Evolutionary conservation across 2,113 vertebrate genomes (phyloP), one percentile per base, ranked within the genome.

Genomic region (Pipra filicauda): DNA sequence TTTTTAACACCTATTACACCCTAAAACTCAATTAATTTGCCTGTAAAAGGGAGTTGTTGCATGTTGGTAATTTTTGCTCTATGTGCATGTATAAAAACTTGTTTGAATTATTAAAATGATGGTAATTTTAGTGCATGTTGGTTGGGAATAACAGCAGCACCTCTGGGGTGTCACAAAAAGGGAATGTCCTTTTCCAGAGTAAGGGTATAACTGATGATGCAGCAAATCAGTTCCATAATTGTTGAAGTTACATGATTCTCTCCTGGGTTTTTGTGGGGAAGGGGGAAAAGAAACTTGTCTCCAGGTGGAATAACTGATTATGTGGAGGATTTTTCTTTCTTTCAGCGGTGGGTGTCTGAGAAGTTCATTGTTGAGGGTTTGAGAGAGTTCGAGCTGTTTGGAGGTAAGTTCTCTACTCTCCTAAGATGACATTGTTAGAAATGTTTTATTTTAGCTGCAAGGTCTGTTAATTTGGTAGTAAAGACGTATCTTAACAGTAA

Each of bases 291-390:
- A 92, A 84, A 46, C 62, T 82, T 71, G 9, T 77, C 66, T 94
- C 48, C 76, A 7, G 73, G 26, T 90, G 78, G 92, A 96, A 49
- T 96, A 92, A 85, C 85, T 96, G 94, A 97, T 83, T 95, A 19
- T 89, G 77, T 78, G 89, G 91, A 95, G 93, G 58, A 20, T 92
- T 49, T 66, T 96, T 91, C 91, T 93, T 95, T 46, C 93, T 97
- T 94, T 97, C 98, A 99, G 99, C 98, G 99, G 95, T 99, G 99
- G 99, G 99, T 99, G 96, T 98, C 99, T 92, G 99, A 99, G 97
- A 99, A 99, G 97, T 98, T 99, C 98, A 99, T 99, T 97, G 99
- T 99, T 98, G 99, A 99, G 98, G 99, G 99, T 95, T 98, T 99
- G 96, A 98, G 99, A 97, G 99, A 99, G 97, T 98, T 99, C 88